Evolutionary conservation across 2,888 invertebrate genomes (phyloP), one percentile per base, ranked within the genome.

Genomic region (Agrotis clavis): DNA sequence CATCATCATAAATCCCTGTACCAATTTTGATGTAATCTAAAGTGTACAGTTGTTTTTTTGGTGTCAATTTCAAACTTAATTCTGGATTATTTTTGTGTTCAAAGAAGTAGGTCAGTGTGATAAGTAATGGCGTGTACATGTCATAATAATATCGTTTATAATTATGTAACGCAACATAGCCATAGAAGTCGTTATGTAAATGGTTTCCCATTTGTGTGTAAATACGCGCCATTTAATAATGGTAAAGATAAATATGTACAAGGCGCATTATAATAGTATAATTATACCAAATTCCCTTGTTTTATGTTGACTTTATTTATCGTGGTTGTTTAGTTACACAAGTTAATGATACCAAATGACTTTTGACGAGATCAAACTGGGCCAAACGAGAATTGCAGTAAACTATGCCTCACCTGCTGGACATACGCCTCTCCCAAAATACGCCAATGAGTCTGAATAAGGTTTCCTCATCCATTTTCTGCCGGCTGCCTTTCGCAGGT

Each of bases 181-280:
- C 1, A 4, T 53, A 45, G 41, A 11, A 41, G 41, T 25, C 9
- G 14, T 51, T 65, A 51, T 53, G 48, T 25, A 47, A 56, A 64
- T 53, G 19, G 30, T 51, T 61, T 45, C 21, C 35, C 63, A 69
- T 69, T 48, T 35, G 0, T 74, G 21, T 53, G 5, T 60, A 48
- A 62, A 50, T 7, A 50, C 4, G 16, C 13, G 14, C 7, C 50
- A 63, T 56, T 48, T 14, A 48, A 14, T 7, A 54, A 30, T 4
- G n/a, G 21, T 56, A 25, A 3, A 63, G n/a, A 47, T 6, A 47
- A 54, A 19, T 69, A 41, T 41, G 41, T 9, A 41, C 11, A 41
- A 41, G 11, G 1, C 41, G 41, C 41, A 41, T 41, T 41, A 41
- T 41, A 1, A 47, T 4, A 47, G 14, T 16, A 47, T 4, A 16